Conservation (phyloP, 2,797 vertebrate species). For the Epinephelus malabaricus region DNA sequence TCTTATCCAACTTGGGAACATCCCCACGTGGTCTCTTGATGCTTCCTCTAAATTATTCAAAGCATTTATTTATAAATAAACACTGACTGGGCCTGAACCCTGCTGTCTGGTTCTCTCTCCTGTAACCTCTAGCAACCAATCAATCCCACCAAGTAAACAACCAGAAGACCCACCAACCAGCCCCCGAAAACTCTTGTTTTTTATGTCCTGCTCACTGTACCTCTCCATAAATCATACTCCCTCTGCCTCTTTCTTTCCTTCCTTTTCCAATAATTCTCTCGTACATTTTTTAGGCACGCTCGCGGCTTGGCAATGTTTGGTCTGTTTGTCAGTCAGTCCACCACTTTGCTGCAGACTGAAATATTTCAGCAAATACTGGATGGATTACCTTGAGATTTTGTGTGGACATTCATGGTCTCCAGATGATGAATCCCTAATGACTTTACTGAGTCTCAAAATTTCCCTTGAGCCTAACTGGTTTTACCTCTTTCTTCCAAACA, state of each 20-base stretch:
- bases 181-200: slow-evolving; percentile 5
- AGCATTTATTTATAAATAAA: slow-evolving; percentile 80
- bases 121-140: slow-evolving; percentile 50
- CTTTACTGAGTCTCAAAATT: not conserved
- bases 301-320: not conserved
- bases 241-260: not conserved
- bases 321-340: slow-evolving; percentile 4
- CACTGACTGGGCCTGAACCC: slow-evolving; percentile 55
- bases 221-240: slow-evolving; percentile 11
- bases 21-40: slow-evolving; percentile 61
- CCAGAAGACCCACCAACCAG: slow-evolving; percentile 16
- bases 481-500: not conserved
- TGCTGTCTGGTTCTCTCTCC: slow-evolving; percentile 56
- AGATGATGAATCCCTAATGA: too few relatives aligned
- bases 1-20: slow-evolving; percentile 52
- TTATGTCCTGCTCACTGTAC: slow-evolving; percentile 1
- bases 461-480: not conserved
- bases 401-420: not conserved
- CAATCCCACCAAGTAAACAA: slow-evolving; percentile 39
- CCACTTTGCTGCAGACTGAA: not conserved
- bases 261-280: slow-evolving; percentile 7
- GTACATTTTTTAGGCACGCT: not conserved
- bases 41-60: slow-evolving; percentile 78
- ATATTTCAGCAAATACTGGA: not conserved
- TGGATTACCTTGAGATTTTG: not conserved